Evolutionary conservation across 2,888 invertebrate genomes (phyloP).

Genomic region (Villa cingulata): DNA sequence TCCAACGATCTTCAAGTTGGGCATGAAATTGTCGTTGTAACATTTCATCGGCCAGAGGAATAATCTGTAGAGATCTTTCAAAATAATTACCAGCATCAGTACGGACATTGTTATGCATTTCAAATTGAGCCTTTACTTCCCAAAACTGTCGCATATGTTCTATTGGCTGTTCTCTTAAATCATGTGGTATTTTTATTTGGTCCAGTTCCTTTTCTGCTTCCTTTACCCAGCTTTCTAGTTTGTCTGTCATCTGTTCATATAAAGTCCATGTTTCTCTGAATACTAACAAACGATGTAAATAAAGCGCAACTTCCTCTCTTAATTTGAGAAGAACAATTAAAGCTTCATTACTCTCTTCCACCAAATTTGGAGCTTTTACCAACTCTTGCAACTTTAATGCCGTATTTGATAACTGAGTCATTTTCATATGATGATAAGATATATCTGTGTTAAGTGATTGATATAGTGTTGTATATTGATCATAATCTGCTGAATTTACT

Average conservation of each 20-base stretch:
- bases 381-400: constrained; percentile 61
- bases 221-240: constrained; percentile 63
- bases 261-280: constrained; percentile 67
- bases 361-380: constrained; percentile 59
- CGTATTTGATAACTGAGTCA: constrained; percentile 56
- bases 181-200: constrained; percentile 47
- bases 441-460: constrained; percentile 68
- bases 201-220: constrained; percentile 57
- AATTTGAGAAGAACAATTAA: constrained; percentile 57
- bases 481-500: constrained; percentile 70
- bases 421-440: constrained; percentile 64
- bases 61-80: constrained; percentile 61
- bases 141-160: constrained; percentile 72
- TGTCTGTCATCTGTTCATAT: constrained; percentile 58
- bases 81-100: constrained; percentile 59
- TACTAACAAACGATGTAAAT: constrained; percentile 53
- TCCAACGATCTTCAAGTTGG: constrained; percentile 66
- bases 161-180: constrained; percentile 46
- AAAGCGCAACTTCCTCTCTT: constrained; percentile 61
- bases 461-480: constrained; percentile 70
- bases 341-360: constrained; percentile 58
- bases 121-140: constrained; percentile 79
- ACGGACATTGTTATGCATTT: constrained; percentile 64
- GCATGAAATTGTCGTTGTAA: constrained; percentile 64
- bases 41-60: constrained; percentile 75